phyloP scores from a whole-genome alignment of 2,797 vertebrate species.

The Champsocephalus esox region DNA sequence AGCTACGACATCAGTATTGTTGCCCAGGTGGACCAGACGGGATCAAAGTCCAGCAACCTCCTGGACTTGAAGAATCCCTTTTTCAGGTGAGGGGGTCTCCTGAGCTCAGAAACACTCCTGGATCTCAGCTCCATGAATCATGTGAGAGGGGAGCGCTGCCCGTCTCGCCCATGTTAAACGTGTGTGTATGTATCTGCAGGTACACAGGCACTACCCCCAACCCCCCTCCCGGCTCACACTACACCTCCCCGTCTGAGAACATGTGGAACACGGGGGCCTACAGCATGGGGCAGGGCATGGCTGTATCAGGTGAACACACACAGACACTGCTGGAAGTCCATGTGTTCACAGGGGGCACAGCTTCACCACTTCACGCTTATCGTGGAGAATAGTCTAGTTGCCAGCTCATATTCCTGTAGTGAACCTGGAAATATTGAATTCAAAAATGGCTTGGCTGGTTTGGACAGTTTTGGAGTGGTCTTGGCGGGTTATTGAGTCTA shows the following conservation, averaged over 20 bases:
- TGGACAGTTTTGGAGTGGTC: too few species aligned
- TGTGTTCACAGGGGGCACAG: neutral
- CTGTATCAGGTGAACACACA: constrained; percentile 87
- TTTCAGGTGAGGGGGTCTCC: constrained; percentile 87
- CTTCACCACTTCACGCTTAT: neutral
- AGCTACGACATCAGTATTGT: constrained; percentile 99
- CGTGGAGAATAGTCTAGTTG: too few species aligned
- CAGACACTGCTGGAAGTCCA: constrained; percentile 29
- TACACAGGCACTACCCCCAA: constrained; percentile 93
- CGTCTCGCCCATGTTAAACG: constrained; percentile 5
- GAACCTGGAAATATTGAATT: too few species aligned
- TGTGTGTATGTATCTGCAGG: constrained; percentile 78
- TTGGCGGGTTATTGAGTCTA: too few species aligned
- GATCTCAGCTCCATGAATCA: neutral
- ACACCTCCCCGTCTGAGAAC: constrained; percentile 94
- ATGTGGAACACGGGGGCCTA: constrained; percentile 95
- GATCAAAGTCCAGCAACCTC: constrained; percentile 96
- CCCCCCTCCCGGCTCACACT: constrained; percentile 95
- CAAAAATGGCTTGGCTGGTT: too few species aligned
- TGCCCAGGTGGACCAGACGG: constrained; percentile 97
- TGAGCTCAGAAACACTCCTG: too few species aligned
- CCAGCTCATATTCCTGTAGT: too few species aligned
- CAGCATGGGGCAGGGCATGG: constrained; percentile 92
- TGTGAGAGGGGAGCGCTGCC: too few species aligned
- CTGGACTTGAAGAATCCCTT: constrained; percentile 97